These are phyloP conservation scores for Nymphalis c-album DNA, from an alignment of 2,888 invertebrate species.

Conservation along the genomic window DNA sequence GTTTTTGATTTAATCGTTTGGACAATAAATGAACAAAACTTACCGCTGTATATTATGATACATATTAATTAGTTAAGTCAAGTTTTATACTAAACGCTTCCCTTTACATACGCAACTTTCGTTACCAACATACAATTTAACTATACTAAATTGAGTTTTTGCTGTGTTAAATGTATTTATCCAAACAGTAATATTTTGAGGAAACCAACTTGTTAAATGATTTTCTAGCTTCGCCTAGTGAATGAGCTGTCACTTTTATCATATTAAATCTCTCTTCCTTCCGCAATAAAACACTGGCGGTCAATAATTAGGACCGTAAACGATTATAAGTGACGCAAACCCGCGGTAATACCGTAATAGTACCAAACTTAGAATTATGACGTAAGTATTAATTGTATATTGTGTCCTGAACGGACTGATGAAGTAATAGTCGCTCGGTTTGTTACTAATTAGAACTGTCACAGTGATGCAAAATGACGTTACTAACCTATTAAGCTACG, in stretches of 20 bases:
- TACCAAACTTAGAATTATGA: slow-evolving; percentile 43
- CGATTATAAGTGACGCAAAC: slow-evolving; percentile 32
- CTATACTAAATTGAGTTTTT: no score
- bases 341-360: slow-evolving; percentile 33
- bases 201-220: no score
- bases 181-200: no score
- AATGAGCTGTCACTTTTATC: neutral
- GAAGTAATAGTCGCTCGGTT: slow-evolving; percentile 25
- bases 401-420: slow-evolving; percentile 34
- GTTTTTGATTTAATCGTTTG: no score
- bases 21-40: no score
- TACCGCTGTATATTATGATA: no score
- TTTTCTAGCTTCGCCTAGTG: no score
- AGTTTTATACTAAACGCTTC: no score
- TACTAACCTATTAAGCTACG: slow-evolving; percentile 9
- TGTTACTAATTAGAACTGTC: slow-evolving; percentile 27
- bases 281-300: slow-evolving; percentile 18
- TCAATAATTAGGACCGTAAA: slow-evolving; percentile 18
- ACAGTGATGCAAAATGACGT: slow-evolving; percentile 37
- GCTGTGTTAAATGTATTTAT: no score
- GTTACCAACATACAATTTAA: no score
- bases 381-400: slow-evolving; percentile 45
- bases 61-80: no score
- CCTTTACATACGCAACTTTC: no score
- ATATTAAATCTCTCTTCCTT: slow-evolving; percentile 17